Conservation (phyloP, 2,113 vertebrate genomes). For the Motacilla alba region DNA sequence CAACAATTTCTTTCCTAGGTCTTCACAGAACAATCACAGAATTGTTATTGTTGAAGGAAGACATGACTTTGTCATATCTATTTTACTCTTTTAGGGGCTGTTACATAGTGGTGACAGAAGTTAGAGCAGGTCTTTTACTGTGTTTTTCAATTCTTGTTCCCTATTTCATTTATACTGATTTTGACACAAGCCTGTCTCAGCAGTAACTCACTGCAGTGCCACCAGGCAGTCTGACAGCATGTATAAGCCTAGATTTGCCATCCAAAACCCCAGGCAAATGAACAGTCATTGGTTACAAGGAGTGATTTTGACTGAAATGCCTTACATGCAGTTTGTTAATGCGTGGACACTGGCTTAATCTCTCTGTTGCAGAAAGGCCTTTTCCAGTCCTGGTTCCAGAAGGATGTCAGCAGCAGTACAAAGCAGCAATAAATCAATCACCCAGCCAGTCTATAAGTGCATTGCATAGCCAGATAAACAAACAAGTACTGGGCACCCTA, state of each 20-base stretch:
- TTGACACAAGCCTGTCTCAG: neutral
- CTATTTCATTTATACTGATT: neutral
- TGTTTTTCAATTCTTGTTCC: neutral
- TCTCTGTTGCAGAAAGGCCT: neutral
- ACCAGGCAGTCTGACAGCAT: neutral
- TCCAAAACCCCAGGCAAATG: neutral
- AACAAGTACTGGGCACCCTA: neutral
- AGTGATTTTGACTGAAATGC: neutral
- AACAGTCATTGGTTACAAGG: neutral
- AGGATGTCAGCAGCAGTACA: neutral
- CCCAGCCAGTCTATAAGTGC: neutral
- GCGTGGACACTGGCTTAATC: neutral
- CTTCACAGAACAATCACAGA: neutral
- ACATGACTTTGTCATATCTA: neutral
- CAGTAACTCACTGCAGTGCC: neutral
- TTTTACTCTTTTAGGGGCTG: neutral
- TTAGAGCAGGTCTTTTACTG: neutral
- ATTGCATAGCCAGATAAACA: conserved; percentile 8
- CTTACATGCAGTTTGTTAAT: neutral
- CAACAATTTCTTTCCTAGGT: neutral
- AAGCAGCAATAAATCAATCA: conserved; percentile 37
- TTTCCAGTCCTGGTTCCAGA: neutral
- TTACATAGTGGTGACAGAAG: neutral
- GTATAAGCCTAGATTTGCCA: neutral
- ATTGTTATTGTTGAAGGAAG: neutral